Evolutionary conservation across 2,113 vertebrate genomes (phyloP).

Genomic region (Ammospiza nelsoni): DNA sequence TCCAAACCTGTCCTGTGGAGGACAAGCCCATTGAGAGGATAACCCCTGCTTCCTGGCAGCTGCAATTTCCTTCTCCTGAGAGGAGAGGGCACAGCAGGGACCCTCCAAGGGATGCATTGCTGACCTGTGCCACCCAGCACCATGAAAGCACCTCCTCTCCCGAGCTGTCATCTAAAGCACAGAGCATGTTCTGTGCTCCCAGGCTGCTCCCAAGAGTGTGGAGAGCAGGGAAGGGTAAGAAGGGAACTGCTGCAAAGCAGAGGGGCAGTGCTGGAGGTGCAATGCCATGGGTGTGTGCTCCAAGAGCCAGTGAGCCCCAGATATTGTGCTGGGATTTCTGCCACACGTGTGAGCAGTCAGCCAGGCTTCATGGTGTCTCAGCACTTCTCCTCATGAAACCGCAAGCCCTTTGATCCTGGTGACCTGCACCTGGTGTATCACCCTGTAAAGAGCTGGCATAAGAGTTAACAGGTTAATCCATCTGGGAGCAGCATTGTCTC

Average conservation of each 20-base stretch:
- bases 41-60: not conserved
- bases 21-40: not conserved
- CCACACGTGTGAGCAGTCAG: fast-evolving
- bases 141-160: not conserved
- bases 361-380: not conserved
- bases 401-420: not conserved
- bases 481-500: not conserved
- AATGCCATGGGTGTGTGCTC: not conserved
- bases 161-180: not conserved
- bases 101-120: fast-evolving
- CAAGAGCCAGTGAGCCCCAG: fast-evolving
- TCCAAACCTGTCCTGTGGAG: not conserved
- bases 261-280: fast-evolving
- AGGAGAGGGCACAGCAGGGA: not conserved
- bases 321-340: not conserved
- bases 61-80: not conserved
- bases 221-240: not conserved
- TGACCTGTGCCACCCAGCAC: fast-evolving
- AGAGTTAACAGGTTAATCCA: not conserved
- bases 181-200: not conserved
- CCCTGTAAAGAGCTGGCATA: not conserved
- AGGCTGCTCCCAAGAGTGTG: not conserved
- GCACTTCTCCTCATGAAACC: not conserved
- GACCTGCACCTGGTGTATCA: not conserved
- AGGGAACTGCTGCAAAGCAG: not conserved